phyloP scores from a whole-genome alignment of 2,113 vertebrate species.

The Pseudonaja textilis region DNA sequence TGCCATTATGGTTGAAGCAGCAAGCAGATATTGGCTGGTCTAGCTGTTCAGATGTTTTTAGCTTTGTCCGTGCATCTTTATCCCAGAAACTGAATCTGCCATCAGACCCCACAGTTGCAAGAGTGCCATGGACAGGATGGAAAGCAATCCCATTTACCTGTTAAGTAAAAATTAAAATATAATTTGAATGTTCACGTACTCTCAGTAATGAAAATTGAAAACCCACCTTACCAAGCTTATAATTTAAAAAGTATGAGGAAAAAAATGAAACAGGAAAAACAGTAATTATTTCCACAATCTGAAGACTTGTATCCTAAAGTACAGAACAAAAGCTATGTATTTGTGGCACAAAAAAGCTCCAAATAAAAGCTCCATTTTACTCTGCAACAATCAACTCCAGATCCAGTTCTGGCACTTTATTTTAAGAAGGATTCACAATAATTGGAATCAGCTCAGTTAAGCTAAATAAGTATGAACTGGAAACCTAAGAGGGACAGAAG shows the following conservation, averaged over 20 bases:
- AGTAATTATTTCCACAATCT: not conserved
- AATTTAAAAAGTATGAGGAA: not conserved
- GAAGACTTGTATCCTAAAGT: not conserved
- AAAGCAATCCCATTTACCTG: slow-evolving; percentile 98
- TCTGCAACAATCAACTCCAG: not conserved
- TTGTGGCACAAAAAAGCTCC: not conserved
- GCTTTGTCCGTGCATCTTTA: slow-evolving; percentile 97
- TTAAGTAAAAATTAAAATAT: not conserved
- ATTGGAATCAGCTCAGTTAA: not conserved
- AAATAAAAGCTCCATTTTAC: not conserved
- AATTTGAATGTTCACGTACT: not conserved
- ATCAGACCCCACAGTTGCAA: slow-evolving; percentile 95
- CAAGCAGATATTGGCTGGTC: slow-evolving; percentile 96
- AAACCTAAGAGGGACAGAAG: not conserved
- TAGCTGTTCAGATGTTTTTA: slow-evolving; percentile 96
- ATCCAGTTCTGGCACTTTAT: not conserved
- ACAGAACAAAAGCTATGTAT: not conserved
- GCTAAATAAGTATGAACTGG: not conserved
- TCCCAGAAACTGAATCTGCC: slow-evolving; percentile 99
- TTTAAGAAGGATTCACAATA: not conserved
- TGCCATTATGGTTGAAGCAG: slow-evolving; percentile 95
- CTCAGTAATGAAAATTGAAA: not conserved
- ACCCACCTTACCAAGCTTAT: not conserved
- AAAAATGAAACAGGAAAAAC: not conserved
- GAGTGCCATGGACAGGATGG: slow-evolving; percentile 94